Percentiles rank a stretch among this genome's conserved stretches.
Evolutionary conservation across 2,888 invertebrate genomes (phyloP).

Genomic region (Drosophila robusta): DNA sequence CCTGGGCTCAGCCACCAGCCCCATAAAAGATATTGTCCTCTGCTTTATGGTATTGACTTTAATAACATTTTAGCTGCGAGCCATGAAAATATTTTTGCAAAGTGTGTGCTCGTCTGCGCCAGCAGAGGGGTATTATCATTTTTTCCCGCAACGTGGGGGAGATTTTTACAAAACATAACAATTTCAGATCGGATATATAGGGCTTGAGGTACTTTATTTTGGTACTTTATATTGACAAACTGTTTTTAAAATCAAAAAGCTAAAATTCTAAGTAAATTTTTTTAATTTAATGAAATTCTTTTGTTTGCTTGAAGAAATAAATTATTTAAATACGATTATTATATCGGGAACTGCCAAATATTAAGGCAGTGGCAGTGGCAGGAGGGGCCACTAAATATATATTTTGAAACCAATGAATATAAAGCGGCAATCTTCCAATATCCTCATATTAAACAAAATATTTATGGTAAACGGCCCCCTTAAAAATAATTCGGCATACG

Average conservation of each 20-base stretch:
- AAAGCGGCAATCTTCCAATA: too few species aligned
- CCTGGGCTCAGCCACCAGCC: constrained; percentile 1
- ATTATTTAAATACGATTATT: not conserved
- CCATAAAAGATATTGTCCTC: constrained; percentile 42
- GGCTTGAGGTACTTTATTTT: too few species aligned
- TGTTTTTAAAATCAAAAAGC: too few species aligned
- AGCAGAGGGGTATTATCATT: not conserved
- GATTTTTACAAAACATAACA: not conserved
- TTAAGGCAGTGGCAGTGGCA: too few species aligned
- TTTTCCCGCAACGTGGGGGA: too few species aligned
- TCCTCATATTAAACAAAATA: too few species aligned
- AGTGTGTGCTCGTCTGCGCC: constrained; percentile 39
- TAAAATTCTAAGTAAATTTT: not conserved
- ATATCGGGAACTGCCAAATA: too few species aligned
- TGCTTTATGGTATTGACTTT: constrained; percentile 69
- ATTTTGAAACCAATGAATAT: too few species aligned
- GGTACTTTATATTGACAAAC: too few species aligned
- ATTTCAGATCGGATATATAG: not conserved
- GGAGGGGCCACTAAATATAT: too few species aligned
- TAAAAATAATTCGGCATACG: too few species aligned
- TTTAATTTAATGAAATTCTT: not conserved
- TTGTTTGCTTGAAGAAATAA: not conserved
- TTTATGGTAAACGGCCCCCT: too few species aligned
- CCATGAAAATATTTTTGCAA: constrained; percentile 63
- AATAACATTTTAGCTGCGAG: constrained; percentile 73